Base-by-base conservation (phyloP, 2,113 vertebrate genomes). In the Cranoglanis bouderius region DNA sequence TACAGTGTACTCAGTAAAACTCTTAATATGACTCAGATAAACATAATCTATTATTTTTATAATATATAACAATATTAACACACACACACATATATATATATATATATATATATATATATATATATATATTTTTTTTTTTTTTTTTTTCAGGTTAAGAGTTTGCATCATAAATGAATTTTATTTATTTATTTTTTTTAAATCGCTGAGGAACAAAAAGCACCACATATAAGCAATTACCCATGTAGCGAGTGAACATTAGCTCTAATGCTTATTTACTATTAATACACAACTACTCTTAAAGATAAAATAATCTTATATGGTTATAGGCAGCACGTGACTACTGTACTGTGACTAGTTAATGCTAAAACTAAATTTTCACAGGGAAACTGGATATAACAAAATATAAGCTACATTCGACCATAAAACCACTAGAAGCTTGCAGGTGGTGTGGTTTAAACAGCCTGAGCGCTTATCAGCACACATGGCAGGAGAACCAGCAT, bases 371-470 rank as follows among this genome's bases (percentile, higher is more conserved):
- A 14, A 4, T 82, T 82, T 82, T 61, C 21, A 82, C 19, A 40
- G 21, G 21, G 10, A 59, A 82, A 61, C 29, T 21, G 53, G 32
- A 57, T 59, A 55, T 35, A 82, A 38, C 49, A 4, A 82, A 82
- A 82, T 82, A 82, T 35, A 82, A 26, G 26, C 81, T 61, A 40
- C 32, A 29, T 14, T 59, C 55, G 10, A 82, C 81, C 55, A 59
- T 61, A 40, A 59, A 82, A 61, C 81, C 81, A 7, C 81, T 35
- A 35, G 51, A 24, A 21, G 26, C 8, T 59, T 61, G 81, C 81
- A 82, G 81, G 81, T 82, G 81, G 53, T 82, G 81, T 59, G 53
- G 81, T 82, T 38, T 82, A 59, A 82, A 59, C 81, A 82, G 81
- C 55, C 81, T 7, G 55, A 82, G 35, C 35, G 6, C 81, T 61